Evolutionary conservation across 2,113 vertebrate species (phyloP).

Genomic region (Stigmatopora argus): DNA sequence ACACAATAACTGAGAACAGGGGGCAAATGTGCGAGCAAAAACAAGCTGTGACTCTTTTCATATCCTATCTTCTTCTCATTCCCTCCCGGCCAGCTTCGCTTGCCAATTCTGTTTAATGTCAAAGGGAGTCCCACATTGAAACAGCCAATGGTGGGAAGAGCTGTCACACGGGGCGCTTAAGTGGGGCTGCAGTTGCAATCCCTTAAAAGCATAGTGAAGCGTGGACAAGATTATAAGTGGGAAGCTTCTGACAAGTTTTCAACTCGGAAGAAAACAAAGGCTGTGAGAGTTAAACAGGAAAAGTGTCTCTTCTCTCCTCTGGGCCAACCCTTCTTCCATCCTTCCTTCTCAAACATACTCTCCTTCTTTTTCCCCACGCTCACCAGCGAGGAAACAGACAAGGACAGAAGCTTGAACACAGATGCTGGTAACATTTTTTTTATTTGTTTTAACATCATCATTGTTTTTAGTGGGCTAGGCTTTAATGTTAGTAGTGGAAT

Average conservation of each 20-base stretch:
- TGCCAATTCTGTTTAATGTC: conserved; percentile 56
- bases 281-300: conserved; percentile 17
- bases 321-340: conserved; percentile 19
- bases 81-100: not conserved
- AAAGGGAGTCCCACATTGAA: conserved; percentile 24
- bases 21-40: not conserved
- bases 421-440: conserved; percentile 54
- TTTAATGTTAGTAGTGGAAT: not conserved
- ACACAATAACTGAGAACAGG: not conserved
- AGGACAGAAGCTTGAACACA: conserved; percentile 57
- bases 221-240: conserved; percentile 17
- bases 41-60: not conserved
- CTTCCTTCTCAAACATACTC: conserved; percentile 32
- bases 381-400: conserved; percentile 56
- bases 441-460: not conserved
- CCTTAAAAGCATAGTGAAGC: conserved; percentile 26
- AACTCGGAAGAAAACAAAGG: not conserved
- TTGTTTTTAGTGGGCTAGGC: not conserved
- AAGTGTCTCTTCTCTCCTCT: conserved; percentile 18
- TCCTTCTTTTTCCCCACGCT: conserved; percentile 42
- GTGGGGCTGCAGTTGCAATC: not conserved
- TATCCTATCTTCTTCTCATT: not conserved
- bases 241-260: conserved; percentile 7
- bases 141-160: conserved; percentile 25
- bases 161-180: conserved; percentile 9